Evolutionary conservation across 2,888 invertebrate genomes (phyloP).

Genomic region (Aricia artaxerxes): DNA sequence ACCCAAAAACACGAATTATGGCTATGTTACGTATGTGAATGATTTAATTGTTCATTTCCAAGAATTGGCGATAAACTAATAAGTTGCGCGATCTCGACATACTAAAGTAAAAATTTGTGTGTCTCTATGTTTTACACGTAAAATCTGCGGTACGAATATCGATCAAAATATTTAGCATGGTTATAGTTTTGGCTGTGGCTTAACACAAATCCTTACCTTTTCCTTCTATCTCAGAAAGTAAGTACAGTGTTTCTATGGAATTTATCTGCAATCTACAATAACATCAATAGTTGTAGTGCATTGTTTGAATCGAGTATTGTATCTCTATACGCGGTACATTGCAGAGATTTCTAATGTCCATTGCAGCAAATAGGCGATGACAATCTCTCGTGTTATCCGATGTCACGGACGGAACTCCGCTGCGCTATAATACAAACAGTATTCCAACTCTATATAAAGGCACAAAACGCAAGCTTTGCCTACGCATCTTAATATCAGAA

Average conservation of each 20-base stretch:
- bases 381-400: conserved; percentile 63
- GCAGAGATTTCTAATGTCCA: conserved; percentile 51
- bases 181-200: background rate
- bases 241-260: background rate
- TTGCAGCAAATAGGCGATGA: conserved; percentile 66
- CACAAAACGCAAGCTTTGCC: background rate
- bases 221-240: background rate
- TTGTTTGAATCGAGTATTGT: conserved; percentile 5
- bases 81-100: background rate
- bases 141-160: background rate
- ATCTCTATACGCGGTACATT: background rate
- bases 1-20: conserved; percentile 46
- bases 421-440: background rate
- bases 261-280: conserved; percentile 16
- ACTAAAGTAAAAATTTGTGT: too few species aligned
- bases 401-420: background rate
- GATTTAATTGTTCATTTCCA: background rate
- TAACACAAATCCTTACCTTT: background rate
- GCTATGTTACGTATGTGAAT: conserved; percentile 2
- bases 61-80: background rate
- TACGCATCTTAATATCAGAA: background rate
- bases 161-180: background rate
- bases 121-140: background rate
- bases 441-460: background rate
- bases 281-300: background rate